A percentile compares a stretch with the other conserved stretches of the same genome.
Evolutionary conservation across 2,113 vertebrate species (phyloP).

Genomic region (Megaceryle maxima): DNA sequence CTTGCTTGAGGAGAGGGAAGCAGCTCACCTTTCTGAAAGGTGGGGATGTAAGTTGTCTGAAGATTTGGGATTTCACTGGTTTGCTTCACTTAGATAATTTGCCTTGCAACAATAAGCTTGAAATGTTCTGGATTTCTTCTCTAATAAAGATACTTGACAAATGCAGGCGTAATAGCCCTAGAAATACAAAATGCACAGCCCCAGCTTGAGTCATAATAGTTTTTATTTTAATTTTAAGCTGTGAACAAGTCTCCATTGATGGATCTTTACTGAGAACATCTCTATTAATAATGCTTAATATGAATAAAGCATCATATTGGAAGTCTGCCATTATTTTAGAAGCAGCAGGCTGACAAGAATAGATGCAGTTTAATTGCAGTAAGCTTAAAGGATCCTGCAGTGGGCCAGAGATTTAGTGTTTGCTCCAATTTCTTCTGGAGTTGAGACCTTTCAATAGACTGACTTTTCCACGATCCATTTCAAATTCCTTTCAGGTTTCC

Average conservation of each 20-base stretch:
- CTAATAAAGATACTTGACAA: neutral
- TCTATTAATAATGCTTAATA: neutral
- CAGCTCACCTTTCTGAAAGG: neutral
- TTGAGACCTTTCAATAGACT: neutral
- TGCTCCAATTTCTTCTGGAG: neutral
- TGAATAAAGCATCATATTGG: neutral
- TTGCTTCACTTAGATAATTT: neutral
- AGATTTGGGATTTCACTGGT: neutral
- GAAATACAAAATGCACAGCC: neutral
- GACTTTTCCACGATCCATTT: neutral
- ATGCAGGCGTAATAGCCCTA: neutral
- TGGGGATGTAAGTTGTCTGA: neutral
- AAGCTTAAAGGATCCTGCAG: neutral
- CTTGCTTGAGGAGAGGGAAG: neutral
- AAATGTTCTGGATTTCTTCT: neutral
- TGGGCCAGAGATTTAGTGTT: neutral
- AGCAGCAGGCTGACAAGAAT: neutral
- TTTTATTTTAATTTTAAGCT: constrained; percentile 9
- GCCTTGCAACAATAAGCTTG: neutral
- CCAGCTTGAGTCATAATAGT: neutral
- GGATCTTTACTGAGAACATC: neutral
- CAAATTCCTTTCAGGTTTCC: neutral
- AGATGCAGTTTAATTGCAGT: neutral
- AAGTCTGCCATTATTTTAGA: neutral
- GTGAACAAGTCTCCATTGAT: neutral